Evolutionary conservation across 2,888 invertebrate species (phyloP).

Genomic region (Heliconius charithonia): DNA sequence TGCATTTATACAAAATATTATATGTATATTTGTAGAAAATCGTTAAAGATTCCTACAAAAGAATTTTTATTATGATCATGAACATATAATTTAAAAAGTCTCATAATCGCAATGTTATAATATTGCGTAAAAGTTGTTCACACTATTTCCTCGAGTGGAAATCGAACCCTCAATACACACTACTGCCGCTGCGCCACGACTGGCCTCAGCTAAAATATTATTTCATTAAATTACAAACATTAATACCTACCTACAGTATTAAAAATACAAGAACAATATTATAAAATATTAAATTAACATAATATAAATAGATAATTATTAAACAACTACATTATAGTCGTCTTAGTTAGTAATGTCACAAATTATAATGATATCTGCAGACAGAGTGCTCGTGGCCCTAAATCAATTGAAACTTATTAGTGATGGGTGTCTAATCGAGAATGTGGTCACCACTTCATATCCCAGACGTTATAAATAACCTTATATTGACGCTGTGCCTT

Average conservation of each 20-base stretch:
- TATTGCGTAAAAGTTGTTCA: too few species aligned
- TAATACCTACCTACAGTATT: background rate
- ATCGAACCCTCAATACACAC: too few species aligned
- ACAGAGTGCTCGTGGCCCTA: conserved; percentile 50
- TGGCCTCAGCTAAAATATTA: background rate
- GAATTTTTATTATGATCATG: background rate
- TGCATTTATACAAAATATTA: conserved; percentile 13
- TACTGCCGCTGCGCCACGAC: too few species aligned
- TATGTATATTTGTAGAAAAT: conserved; percentile 10
- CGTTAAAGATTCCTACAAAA: background rate
- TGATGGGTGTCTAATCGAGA: conserved; percentile 52
- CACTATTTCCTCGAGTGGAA: too few species aligned
- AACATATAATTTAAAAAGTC: too few species aligned
- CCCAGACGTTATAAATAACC: conserved; percentile 38
- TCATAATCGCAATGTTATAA: too few species aligned
- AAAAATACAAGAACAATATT: background rate
- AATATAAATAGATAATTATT: background rate
- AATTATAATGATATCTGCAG: conserved; percentile 42
- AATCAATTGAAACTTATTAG: conserved; percentile 56
- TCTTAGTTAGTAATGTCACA: conserved; percentile 37
- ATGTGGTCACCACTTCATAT: conserved; percentile 46
- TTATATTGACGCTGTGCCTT: conserved; percentile 42
- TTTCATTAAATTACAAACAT: background rate
- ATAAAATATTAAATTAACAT: background rate
- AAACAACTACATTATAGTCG: conserved; percentile 46